A percentile compares a stretch with the other conserved stretches of the same genome.
Evolutionary conservation across 2,888 invertebrate genomes (phyloP).

Genomic region (Aspidiotus destructor): DNA sequence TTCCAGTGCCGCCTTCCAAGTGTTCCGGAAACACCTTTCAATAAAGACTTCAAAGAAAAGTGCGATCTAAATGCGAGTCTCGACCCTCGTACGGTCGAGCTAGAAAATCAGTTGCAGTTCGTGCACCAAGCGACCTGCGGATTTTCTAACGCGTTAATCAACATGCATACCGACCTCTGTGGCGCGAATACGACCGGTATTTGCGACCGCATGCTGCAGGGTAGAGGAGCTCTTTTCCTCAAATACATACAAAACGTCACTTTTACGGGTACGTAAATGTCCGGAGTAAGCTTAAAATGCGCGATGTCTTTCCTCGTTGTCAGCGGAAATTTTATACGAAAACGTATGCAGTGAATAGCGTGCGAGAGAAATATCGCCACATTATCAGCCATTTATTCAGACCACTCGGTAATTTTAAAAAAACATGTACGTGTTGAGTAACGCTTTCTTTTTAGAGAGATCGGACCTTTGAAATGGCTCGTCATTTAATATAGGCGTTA

Average conservation of each 20-base stretch:
- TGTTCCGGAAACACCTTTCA: conserved; percentile 71
- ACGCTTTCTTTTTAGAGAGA: too few relatives aligned
- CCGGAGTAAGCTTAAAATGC: not conserved
- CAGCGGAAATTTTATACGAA: too few relatives aligned
- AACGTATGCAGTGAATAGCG: too few relatives aligned
- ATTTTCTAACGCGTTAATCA: conserved; percentile 70
- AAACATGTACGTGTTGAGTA: too few relatives aligned
- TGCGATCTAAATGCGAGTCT: conserved; percentile 69
- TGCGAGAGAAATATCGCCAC: too few relatives aligned
- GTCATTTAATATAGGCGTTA: too few relatives aligned
- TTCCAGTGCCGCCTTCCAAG: conserved; percentile 80
- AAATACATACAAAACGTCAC: conserved; percentile 74
- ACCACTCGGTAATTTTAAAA: too few relatives aligned
- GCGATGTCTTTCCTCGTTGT: too few relatives aligned
- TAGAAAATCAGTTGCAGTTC: conserved; percentile 89
- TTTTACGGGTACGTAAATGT: conserved; percentile 62
- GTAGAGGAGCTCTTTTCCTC: conserved; percentile 74
- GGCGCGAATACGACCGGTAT: conserved; percentile 58
- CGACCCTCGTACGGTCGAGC: conserved; percentile 65
- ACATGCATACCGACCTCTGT: conserved; percentile 78
- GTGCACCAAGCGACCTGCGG: conserved; percentile 94
- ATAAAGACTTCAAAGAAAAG: conserved; percentile 54
- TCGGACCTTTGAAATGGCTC: too few relatives aligned
- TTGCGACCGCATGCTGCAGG: conserved; percentile 81
- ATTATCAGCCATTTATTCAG: too few relatives aligned